Evolutionary conservation across 2,113 vertebrate species (phyloP).

Genomic region (Paramisgurnus dabryanus): DNA sequence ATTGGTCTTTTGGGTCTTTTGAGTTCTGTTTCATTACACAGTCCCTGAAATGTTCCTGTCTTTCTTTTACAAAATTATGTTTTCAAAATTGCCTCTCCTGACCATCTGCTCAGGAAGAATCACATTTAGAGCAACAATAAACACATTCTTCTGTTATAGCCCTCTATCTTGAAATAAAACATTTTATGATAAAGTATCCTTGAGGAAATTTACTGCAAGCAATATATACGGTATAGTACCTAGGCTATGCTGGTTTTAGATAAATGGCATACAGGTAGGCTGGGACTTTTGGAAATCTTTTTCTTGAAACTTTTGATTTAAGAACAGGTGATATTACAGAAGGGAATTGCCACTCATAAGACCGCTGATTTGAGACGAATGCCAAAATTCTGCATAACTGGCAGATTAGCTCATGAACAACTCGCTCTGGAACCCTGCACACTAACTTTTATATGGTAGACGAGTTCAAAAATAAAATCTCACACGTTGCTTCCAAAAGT

Average conservation of each 20-base stretch:
- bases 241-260: slow-evolving; percentile 3
- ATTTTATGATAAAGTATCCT: neutral
- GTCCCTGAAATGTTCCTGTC: neutral
- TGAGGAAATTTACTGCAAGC: neutral
- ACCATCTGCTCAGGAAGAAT: slow-evolving; percentile 7
- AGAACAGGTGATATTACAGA: neutral
- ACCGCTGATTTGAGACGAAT: slow-evolving; percentile 12
- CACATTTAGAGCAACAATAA: slow-evolving; percentile 10
- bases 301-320: neutral
- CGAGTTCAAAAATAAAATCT: neutral
- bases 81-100: slow-evolving; percentile 3
- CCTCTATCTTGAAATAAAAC: slow-evolving; percentile 4
- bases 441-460: slow-evolving; percentile 2
- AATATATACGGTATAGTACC: neutral
- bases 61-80: slow-evolving; percentile 14
- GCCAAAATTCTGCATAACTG: slow-evolving; percentile 22
- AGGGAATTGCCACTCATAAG: slow-evolving; percentile 4
- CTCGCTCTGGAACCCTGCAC: neutral
- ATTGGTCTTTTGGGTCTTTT: neutral
- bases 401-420: slow-evolving; percentile 14
- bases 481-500: neutral
- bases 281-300: neutral
- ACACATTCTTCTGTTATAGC: slow-evolving; percentile 3
- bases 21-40: no score
- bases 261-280: neutral